Percentiles rank a stretch among this genome's conserved stretches.
phyloP scores from a whole-genome alignment of 2,888 invertebrate genomes.

The Neria commutata region DNA sequence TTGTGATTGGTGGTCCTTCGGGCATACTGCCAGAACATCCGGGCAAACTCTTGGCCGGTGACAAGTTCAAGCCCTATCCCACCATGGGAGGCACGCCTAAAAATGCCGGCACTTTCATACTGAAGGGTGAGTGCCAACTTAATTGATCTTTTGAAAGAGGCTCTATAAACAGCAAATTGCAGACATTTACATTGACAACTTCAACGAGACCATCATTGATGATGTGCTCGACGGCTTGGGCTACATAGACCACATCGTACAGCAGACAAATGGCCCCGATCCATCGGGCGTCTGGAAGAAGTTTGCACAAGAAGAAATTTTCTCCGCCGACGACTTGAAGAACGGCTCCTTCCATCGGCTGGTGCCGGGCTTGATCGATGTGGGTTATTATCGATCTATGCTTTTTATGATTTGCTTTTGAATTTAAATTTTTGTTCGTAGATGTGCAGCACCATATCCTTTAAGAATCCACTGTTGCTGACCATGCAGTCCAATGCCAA shows the following conservation, averaged over 20 bases:
- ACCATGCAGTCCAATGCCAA: constrained; percentile 60
- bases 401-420: not conserved
- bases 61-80: constrained; percentile 56
- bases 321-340: constrained; percentile 47
- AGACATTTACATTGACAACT: constrained; percentile 53
- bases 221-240: constrained; percentile 40
- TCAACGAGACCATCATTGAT: constrained; percentile 55
- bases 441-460: constrained; percentile 62
- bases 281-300: constrained; percentile 50
- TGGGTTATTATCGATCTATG: constrained; percentile 41
- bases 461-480: constrained; percentile 63
- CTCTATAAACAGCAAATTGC: too few species aligned
- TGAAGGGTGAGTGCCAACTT: constrained; percentile 53
- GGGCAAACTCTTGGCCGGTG: constrained; percentile 47
- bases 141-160: not conserved
- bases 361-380: constrained; percentile 64
- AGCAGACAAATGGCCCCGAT: constrained; percentile 55
- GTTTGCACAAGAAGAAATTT: constrained; percentile 52
- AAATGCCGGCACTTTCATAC: constrained; percentile 62
- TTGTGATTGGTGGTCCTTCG: constrained; percentile 59
- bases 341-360: constrained; percentile 61
- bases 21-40: constrained; percentile 57
- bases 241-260: constrained; percentile 53
- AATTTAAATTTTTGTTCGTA: constrained; percentile 33
- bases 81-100: constrained; percentile 63